A percentile compares a stretch with the other conserved stretches of the same genome.
Evolutionary conservation across 1,140 invertebrate genomes (phyloP).

Genomic region (Homalodisca vitripennis): DNA sequence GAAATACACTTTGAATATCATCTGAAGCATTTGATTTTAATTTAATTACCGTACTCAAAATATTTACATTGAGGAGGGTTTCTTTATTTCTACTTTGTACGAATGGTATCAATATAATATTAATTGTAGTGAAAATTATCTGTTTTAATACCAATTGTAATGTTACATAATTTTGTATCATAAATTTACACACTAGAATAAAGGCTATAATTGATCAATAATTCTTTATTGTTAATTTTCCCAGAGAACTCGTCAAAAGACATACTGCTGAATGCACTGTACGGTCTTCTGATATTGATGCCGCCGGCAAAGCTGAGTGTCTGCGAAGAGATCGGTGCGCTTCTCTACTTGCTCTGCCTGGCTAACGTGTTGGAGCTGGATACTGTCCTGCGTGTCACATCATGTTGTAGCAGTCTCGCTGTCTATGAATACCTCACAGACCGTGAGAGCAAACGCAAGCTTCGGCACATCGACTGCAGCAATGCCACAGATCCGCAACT

Average conservation of each 20-base stretch:
- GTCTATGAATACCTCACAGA: background rate
- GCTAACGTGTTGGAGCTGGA: background rate
- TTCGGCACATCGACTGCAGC: conserved; percentile 11
- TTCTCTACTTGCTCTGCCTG: background rate
- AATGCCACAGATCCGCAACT: background rate
- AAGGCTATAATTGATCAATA: too few relatives aligned
- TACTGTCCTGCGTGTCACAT: background rate
- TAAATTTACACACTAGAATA: too few relatives aligned
- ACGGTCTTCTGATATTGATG: background rate
- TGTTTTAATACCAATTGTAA: too few relatives aligned
- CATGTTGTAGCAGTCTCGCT: background rate
- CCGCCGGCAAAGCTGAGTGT: background rate
- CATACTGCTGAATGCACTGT: background rate
- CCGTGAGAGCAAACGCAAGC: background rate
- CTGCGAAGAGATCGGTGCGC: background rate
- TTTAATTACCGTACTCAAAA: too few relatives aligned
- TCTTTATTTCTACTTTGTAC: too few relatives aligned
- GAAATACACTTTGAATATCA: too few relatives aligned
- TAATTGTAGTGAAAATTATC: too few relatives aligned
- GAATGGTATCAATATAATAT: too few relatives aligned
- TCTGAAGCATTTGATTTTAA: too few relatives aligned
- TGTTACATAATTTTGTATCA: too few relatives aligned
- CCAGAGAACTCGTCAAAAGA: background rate
- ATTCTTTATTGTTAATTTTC: too few relatives aligned
- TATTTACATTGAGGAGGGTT: too few relatives aligned